phyloP scores from a whole-genome alignment of 2,888 invertebrate species.

The Tenodera sinensis region DNA sequence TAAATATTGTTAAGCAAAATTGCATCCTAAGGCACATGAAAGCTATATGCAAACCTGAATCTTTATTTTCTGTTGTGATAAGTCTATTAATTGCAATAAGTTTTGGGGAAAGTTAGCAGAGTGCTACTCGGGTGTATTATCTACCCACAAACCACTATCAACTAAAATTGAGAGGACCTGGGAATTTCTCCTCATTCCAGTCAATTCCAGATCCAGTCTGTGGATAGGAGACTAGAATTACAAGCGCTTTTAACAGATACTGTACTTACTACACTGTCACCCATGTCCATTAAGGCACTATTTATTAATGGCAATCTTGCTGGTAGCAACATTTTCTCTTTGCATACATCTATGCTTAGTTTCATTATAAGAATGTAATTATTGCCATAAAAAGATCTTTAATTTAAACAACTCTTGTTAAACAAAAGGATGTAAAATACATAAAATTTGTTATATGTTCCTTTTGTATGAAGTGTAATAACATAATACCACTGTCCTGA shows the following conservation, averaged over 20 bases:
- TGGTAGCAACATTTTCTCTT: neutral
- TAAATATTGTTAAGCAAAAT: too few species aligned
- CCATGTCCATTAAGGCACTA: neutral
- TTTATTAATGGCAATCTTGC: neutral
- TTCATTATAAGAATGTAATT: neutral
- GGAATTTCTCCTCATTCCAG: neutral
- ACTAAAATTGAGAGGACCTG: neutral
- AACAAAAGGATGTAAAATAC: neutral
- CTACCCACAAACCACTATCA: neutral
- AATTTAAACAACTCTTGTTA: neutral
- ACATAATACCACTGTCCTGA: neutral
- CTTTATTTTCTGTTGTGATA: neutral
- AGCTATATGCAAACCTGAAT: neutral
- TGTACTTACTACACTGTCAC: neutral
- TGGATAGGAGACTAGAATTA: conserved; percentile 11
- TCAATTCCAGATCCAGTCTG: neutral
- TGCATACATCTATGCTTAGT: neutral
- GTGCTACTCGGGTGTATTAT: neutral
- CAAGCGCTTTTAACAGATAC: neutral
- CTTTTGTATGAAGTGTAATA: neutral
- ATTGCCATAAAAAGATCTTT: neutral
- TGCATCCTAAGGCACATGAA: neutral
- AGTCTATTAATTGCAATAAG: neutral
- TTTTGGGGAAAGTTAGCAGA: neutral
- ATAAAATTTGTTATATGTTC: neutral